Evolutionary conservation across 2,888 invertebrate species (phyloP).

Genomic region (Yponomeuta plumbellus): DNA sequence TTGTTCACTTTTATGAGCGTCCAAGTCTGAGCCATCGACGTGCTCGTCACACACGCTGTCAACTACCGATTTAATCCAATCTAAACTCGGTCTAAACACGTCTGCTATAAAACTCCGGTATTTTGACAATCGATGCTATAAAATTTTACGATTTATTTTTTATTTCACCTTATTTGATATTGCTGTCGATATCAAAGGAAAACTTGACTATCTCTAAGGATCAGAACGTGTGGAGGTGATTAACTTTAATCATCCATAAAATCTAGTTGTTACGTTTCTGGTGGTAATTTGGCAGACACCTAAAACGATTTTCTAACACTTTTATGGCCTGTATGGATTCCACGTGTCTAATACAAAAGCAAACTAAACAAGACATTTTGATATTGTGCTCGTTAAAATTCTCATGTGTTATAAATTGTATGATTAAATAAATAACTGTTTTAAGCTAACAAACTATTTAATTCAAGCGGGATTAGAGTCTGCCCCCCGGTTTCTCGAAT

Average conservation of each 20-base stretch:
- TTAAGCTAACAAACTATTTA: background rate
- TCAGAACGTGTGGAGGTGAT: slow-evolving; percentile 37
- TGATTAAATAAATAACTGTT: background rate
- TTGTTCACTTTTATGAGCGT: slow-evolving; percentile 21
- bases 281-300: slow-evolving; percentile 5
- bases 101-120: slow-evolving; percentile 31
- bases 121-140: slow-evolving; percentile 36
- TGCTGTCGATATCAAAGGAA: slow-evolving; percentile 42
- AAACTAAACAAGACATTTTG: background rate
- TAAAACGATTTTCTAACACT: slow-evolving; percentile 4
- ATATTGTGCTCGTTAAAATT: background rate
- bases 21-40: slow-evolving; percentile 1
- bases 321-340: slow-evolving; percentile 7
- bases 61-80: slow-evolving; percentile 47
- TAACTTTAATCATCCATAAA: slow-evolving; percentile 47
- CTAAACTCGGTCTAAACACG: slow-evolving; percentile 43
- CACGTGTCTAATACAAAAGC: background rate
- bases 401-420: background rate
- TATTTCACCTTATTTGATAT: slow-evolving; percentile 35
- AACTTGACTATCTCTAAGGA: slow-evolving; percentile 24
- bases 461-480: too few relatives aligned
- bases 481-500: too few relatives aligned
- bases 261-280: slow-evolving; percentile 20
- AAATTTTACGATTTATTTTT: slow-evolving; percentile 54
- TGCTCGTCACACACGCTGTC: slow-evolving; percentile 30